These are phyloP conservation scores for Argopecten irradians DNA, from an alignment of 1,140 invertebrate genomes.

Conservation along the genomic window DNA sequence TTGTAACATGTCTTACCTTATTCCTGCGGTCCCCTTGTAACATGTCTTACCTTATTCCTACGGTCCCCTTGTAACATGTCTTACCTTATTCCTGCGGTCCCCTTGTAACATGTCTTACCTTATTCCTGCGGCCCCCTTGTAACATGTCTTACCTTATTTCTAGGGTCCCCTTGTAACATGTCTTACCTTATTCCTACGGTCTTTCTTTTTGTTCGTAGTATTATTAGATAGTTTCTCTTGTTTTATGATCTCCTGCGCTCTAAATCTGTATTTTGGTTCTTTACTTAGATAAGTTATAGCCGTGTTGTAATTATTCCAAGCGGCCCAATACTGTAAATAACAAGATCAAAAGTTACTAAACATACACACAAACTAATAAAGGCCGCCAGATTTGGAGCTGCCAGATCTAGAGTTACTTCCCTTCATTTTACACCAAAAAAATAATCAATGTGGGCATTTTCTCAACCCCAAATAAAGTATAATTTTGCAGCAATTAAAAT, in stretches of 20 bases:
- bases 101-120: too few relatives aligned
- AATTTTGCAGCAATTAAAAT: too few relatives aligned
- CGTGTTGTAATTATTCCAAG: slow-evolving; percentile 83
- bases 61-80: too few relatives aligned
- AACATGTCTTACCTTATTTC: too few relatives aligned
- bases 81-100: too few relatives aligned
- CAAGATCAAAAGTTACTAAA: neutral
- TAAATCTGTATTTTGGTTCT: slow-evolving; percentile 89
- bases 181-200: slow-evolving; percentile 66
- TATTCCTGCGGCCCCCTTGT: too few relatives aligned
- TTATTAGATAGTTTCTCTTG: slow-evolving; percentile 83
- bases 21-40: too few relatives aligned
- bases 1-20: too few relatives aligned
- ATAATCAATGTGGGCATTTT: neutral
- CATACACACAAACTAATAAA: neutral
- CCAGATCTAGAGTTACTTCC: too few relatives aligned
- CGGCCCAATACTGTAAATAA: slow-evolving; percentile 78
- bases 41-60: too few relatives aligned
- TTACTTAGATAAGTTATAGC: slow-evolving; percentile 92
- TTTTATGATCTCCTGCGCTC: slow-evolving; percentile 88
- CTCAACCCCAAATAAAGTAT: too few relatives aligned
- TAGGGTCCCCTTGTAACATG: slow-evolving; percentile 13
- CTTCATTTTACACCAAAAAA: neutral
- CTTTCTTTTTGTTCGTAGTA: slow-evolving; percentile 76
- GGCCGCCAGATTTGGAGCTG: neutral